Conservation (phyloP, 2,888 invertebrate genomes). For the Lydus trimaculatus region DNA sequence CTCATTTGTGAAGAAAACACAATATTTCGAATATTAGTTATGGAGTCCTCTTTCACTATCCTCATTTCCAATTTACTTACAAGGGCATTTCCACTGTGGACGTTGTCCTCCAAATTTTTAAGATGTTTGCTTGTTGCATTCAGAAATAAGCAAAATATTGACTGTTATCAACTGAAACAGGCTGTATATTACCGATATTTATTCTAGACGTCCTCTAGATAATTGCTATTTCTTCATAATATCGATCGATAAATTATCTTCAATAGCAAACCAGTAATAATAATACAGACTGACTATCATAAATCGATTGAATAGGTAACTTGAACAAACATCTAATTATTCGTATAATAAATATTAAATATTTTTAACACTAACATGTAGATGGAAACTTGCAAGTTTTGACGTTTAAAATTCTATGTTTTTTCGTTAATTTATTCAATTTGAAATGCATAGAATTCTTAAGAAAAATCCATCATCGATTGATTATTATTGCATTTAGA, state of each 20-base stretch:
- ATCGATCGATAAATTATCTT: conserved; percentile 18
- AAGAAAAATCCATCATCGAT: background rate
- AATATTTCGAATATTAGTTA: too few species aligned
- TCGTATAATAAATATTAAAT: background rate
- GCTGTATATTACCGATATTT: too few species aligned
- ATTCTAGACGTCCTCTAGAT: conserved; percentile 12
- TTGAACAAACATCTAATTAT: conserved; percentile 9
- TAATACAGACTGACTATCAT: conserved; percentile 13
- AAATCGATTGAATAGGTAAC: conserved; percentile 13
- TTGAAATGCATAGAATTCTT: background rate
- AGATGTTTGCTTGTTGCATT: too few species aligned
- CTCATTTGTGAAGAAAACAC: too few species aligned
- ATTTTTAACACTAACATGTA: background rate
- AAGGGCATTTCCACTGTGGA: too few species aligned
- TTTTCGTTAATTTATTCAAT: background rate
- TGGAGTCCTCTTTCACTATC: too few species aligned
- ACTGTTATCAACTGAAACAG: too few species aligned
- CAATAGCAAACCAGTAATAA: conserved; percentile 13
- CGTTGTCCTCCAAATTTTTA: too few species aligned
- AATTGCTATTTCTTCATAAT: conserved; percentile 21
- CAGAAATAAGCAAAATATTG: too few species aligned
- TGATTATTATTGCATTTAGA: background rate
- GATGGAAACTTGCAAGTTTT: background rate
- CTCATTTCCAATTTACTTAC: too few species aligned
- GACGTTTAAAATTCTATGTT: background rate